Conservation (phyloP, 2,888 invertebrate species). For the Cerceris rybyensis region DNA sequence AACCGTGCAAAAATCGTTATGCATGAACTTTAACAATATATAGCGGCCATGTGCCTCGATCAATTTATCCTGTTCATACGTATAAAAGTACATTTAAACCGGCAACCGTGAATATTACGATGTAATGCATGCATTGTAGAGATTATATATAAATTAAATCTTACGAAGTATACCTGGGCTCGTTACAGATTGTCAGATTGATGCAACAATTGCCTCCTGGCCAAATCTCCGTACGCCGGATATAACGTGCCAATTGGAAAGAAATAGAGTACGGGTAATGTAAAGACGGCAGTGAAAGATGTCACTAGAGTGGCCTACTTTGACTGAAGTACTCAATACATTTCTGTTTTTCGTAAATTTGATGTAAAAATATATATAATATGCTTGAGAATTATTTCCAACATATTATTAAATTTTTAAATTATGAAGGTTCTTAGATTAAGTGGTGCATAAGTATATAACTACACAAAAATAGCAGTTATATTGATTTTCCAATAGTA, state of each 20-base stretch:
- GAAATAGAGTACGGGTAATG: conserved; percentile 31
- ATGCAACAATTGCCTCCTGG: conserved; percentile 47
- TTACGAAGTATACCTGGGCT: conserved; percentile 50
- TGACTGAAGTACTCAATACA: conserved; percentile 23
- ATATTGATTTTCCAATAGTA: too few relatives aligned
- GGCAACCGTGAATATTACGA: conserved; percentile 7
- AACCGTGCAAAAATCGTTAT: conserved; percentile 22
- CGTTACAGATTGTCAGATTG: conserved; percentile 47
- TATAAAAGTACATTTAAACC: conserved; percentile 18
- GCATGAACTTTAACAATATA: conserved; percentile 21
- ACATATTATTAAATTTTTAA: too few relatives aligned
- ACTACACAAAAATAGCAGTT: too few relatives aligned
- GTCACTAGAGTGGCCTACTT: conserved; percentile 32
- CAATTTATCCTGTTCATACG: conserved; percentile 30
- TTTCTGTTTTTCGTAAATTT: neutral
- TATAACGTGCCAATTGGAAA: conserved; percentile 49
- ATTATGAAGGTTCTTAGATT: too few relatives aligned
- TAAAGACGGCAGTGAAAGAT: conserved; percentile 30
- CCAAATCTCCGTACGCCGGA: conserved; percentile 49
- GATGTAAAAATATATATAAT: too few relatives aligned
- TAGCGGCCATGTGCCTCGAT: conserved; percentile 66
- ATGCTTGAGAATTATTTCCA: too few relatives aligned
- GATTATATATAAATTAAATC: conserved; percentile 33
- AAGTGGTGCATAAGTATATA: too few relatives aligned
- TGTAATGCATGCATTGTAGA: neutral